Conservation (phyloP, 2,113 vertebrate genomes). For the Nothoprocta perdicaria region DNA sequence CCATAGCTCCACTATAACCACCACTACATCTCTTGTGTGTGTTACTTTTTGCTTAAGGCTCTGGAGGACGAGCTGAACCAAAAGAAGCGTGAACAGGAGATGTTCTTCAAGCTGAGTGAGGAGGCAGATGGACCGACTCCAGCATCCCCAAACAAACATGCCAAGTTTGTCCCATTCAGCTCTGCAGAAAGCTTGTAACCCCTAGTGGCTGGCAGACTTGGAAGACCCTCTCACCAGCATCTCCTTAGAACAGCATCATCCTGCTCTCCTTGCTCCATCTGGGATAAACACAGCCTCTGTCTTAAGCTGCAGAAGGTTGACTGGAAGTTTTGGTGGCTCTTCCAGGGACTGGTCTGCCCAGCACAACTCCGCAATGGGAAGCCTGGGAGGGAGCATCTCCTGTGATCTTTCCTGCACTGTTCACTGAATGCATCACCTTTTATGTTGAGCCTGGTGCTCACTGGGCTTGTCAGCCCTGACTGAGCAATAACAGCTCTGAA, state of each 20-base stretch:
- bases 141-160: slow-evolving; percentile 82
- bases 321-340: not conserved
- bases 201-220: not conserved
- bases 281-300: not conserved
- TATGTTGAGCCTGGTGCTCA: not conserved
- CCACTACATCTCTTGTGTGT: not conserved
- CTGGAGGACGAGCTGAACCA: slow-evolving; percentile 91
- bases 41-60: slow-evolving; percentile 73
- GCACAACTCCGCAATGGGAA: not conserved
- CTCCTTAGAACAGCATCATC: not conserved
- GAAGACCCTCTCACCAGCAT: not conserved
- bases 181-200: slow-evolving; percentile 73
- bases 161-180: slow-evolving; percentile 89
- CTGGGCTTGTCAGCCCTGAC: not conserved
- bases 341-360: not conserved
- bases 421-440: not conserved
- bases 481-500: not conserved
- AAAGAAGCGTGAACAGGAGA: slow-evolving; percentile 91
- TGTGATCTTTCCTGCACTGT: not conserved
- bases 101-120: slow-evolving; percentile 88
- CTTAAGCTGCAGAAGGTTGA: not conserved
- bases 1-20: not conserved
- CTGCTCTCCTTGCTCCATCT: not conserved
- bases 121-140: slow-evolving; percentile 73
- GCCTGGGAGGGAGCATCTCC: not conserved